phyloP scores from a whole-genome alignment of 2,888 invertebrate species.

The Ptychoptera albimana region DNA sequence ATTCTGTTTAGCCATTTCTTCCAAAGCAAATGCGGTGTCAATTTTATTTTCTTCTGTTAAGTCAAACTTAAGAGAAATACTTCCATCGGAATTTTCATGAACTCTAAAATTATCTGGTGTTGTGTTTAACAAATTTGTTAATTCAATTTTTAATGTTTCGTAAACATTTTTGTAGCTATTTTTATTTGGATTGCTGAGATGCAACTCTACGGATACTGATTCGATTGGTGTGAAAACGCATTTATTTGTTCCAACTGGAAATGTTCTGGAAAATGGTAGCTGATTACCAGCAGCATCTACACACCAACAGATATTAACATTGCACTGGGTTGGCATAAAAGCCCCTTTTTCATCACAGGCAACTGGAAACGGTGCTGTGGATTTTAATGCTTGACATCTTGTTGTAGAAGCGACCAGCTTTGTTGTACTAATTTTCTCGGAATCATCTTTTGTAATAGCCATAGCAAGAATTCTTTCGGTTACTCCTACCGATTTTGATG shows the following conservation, averaged over 20 bases:
- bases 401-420: conserved; percentile 22
- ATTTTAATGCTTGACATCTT: conserved; percentile 32
- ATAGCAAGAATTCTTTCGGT: conserved; percentile 22
- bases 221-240: conserved; percentile 54
- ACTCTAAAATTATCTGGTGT: conserved; percentile 37
- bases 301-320: conserved; percentile 60
- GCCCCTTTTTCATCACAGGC: conserved; percentile 53
- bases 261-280: conserved; percentile 41
- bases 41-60: conserved; percentile 57
- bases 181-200: conserved; percentile 44
- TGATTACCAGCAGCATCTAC: conserved; percentile 72
- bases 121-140: conserved; percentile 28
- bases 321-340: conserved; percentile 62
- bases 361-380: conserved; percentile 29
- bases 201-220: conserved; percentile 57
- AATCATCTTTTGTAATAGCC: conserved; percentile 23
- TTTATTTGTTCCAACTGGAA: conserved; percentile 36
- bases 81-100: conserved; percentile 34
- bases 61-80: conserved; percentile 39
- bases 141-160: conserved; percentile 30
- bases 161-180: conserved; percentile 33
- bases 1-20: conserved; percentile 47
- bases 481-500: conserved; percentile 25
- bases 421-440: conserved; percentile 23
- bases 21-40: conserved; percentile 62